Evolutionary conservation across 1,140 invertebrate genomes (phyloP), one percentile per base, ranked within the genome.

Genomic region (Drosophila sturtevanti): DNA sequence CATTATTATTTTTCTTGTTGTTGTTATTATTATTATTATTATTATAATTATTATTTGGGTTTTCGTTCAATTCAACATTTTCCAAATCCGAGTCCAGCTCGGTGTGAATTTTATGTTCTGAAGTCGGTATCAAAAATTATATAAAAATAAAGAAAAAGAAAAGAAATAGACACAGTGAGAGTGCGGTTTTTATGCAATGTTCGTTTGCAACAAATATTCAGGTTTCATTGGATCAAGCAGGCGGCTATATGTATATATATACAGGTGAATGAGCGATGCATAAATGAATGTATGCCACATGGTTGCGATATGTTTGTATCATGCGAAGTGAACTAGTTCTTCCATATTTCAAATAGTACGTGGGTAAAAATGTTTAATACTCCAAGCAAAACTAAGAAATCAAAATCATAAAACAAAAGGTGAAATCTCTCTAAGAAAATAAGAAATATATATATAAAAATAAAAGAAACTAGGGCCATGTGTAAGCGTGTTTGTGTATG

Each of bases 41-140:
- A 78, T 89, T 70, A 72, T 79, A 65, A 54, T 79, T 69, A 76
- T 86, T 80, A 74, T 81, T 74, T 71, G 77, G 81, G 79, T 38
- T 59, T 89, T 90, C 89, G 89, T 90, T 90, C 81, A 89, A 81
- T 89, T 90, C 89, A 86, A 82, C 72, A 89, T 81, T 90, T 82
- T 87, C 87, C 87, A 85, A 80, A 80, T 85, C 85, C 81, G 85
- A 91, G 79, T 89, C 89, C 89, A 89, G 79, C 76, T 90, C 89
- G 85, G 81, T 75, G 79, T 86, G 78, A 86, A 84, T 79, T 89
- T 89, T 89, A 89, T 89, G 80, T 77, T 89, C 84, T 89, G 85
- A 80, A 77, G 79, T 89, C 80, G 80, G 69, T 87, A 89, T 89
- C 85, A 89, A 78, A 89, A 89, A 74, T 80, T 84, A 89, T 85